Base-by-base conservation (phyloP, 2,888 invertebrate genomes). In the Hirtodrosophila confusa region DNA sequence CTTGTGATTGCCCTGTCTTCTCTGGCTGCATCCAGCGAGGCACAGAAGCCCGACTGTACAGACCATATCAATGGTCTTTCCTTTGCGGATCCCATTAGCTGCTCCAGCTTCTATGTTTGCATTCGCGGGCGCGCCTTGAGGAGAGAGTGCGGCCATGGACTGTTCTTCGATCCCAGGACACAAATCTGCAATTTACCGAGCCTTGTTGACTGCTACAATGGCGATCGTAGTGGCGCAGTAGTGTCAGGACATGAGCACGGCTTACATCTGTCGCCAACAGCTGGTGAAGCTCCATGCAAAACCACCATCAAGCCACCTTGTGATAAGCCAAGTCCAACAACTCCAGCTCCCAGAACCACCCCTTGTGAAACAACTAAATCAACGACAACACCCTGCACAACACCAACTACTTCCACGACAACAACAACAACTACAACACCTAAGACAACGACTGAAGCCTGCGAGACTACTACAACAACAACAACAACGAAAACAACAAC, bases 21-120 rank as follows among this genome's bases (percentile, higher is more conserved):
- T 9, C 29, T 77, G 37, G 41, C 63, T 29, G 73, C 63, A 35
- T 33, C 43, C 39, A 48, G 54, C 36, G 56, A 77, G 17, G 64
- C 68, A 8, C 43, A 64, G 6, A 43, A 33, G 31, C 77, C 77
- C 5, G 78, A 77, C 45, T 77, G 77, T 17, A 27, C 75, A 10
- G 62, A 71, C 1, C 62, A 68, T 10, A 37, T 75, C 7, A 78
- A 71, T 51, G 77, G 77, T 2, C 58, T 75, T 23, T 65, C 68
- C 0, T 67, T 78, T 49, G 55, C 67, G 33, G 77, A 77, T 54
- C 67, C 79, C 17, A 47, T 62, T 1, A 78, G 77, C 68, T 77
- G 77, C 31, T 71, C 78, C 41, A 67, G 71, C 61, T 77, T 71
- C 45, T 77, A 71, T 50, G 60, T 77, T 6, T 77, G 77, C 41